phyloP scores from a whole-genome alignment of 1,140 invertebrate genomes.

The Reticulitermes speratus region DNA sequence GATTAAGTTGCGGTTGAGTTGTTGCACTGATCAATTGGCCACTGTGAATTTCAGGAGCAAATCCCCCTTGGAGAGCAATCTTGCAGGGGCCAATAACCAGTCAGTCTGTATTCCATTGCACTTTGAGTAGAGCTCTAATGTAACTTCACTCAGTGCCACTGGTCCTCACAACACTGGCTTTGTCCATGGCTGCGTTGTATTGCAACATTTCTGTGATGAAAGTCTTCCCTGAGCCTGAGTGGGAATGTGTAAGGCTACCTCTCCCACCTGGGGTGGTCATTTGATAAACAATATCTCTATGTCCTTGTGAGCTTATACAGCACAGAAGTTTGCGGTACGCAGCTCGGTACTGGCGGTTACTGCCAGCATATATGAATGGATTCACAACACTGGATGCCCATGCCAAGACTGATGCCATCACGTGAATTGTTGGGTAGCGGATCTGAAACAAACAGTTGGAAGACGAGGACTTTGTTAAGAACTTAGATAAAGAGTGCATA shows the following conservation, averaged over 20 bases:
- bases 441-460: conserved; percentile 36
- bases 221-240: not conserved
- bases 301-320: not conserved
- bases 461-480: not conserved
- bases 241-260: not conserved
- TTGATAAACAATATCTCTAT: not conserved
- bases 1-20: too few species aligned
- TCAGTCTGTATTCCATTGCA: not conserved
- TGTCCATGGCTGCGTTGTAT: not conserved
- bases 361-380: conserved; percentile 83
- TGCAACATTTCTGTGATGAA: not conserved
- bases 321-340: conserved; percentile 68
- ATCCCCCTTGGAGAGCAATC: not conserved
- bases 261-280: not conserved
- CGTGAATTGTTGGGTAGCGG: conserved; percentile 69
- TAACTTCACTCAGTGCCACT: not conserved
- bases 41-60: not conserved
- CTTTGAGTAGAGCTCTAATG: not conserved
- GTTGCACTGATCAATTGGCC: not conserved
- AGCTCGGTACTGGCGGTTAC: conserved; percentile 77
- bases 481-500: too few species aligned
- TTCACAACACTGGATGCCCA: conserved; percentile 86
- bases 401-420: conserved; percentile 76
- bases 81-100: not conserved
- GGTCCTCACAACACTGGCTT: not conserved